A percentile compares a stretch with the other conserved stretches of the same genome.
These are phyloP conservation scores for Takifugu ocellatus DNA, from an alignment of 2,797 vertebrate genomes.

Conservation along the genomic window DNA sequence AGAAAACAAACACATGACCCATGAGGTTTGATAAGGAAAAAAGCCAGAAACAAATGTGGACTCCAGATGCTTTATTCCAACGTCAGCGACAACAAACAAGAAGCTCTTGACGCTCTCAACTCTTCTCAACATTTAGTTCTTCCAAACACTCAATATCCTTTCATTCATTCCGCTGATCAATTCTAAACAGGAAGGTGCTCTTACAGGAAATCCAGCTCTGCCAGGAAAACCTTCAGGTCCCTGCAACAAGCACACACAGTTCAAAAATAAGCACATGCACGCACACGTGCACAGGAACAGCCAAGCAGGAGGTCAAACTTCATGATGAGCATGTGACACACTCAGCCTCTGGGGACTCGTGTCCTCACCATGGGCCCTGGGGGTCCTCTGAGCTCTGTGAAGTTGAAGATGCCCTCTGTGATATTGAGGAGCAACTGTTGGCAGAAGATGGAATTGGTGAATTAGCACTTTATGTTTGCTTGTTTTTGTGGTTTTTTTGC, in stretches of 20 bases:
- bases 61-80: conserved; percentile 11
- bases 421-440: conserved; percentile 79
- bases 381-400: conserved; percentile 78
- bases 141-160: neutral
- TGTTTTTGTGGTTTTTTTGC: neutral
- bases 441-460: conserved; percentile 10
- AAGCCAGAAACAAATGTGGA: no score
- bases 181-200: conserved; percentile 45
- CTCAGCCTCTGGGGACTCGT: neutral
- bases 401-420: conserved; percentile 75
- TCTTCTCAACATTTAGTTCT: neutral
- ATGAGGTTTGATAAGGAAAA: neutral
- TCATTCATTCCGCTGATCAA: neutral
- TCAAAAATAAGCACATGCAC: conserved; percentile 11
- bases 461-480: neutral
- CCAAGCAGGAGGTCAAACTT: conserved; percentile 4
- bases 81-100: conserved; percentile 26
- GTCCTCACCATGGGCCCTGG: conserved; percentile 78
- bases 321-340: conserved; percentile 1
- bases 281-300: conserved; percentile 10
- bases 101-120: no score
- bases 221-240: conserved; percentile 84
- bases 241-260: conserved; percentile 70
- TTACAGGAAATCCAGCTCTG: conserved; percentile 89
- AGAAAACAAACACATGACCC: neutral